A percentile compares a stretch with the other conserved stretches of the same genome.
These are phyloP conservation scores for human (Homo sapiens) DNA, from an alignment of 2,113 vertebrate species.

Conservation along the genomic window DNA sequence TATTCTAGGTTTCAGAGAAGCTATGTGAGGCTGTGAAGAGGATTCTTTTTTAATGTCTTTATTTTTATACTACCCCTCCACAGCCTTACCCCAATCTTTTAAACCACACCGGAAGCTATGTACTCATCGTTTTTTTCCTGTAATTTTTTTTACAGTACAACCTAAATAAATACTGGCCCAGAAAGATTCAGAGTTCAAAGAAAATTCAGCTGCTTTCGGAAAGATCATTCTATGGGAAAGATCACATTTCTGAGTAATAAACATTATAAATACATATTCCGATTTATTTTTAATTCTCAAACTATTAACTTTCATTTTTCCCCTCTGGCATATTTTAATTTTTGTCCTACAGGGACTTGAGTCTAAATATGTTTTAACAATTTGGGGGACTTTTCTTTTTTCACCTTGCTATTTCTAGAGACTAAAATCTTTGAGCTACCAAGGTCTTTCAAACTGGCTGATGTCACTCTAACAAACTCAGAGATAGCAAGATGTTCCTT, in stretches of 20 bases:
- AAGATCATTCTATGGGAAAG: neutral
- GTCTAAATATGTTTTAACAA: constrained; percentile 7
- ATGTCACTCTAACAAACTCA: neutral
- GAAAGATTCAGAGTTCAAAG: neutral
- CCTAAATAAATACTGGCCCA: neutral
- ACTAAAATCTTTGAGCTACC: constrained; percentile 8
- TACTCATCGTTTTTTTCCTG: neutral
- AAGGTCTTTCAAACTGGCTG: neutral
- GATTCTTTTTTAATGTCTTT: neutral
- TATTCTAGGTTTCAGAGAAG: neutral
- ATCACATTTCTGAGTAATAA: constrained; percentile 35
- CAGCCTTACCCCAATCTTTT: neutral
- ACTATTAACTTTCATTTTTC: constrained; percentile 56
- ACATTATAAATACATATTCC: neutral
- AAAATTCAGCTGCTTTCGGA: constrained; percentile 2
- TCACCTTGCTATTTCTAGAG: constrained; percentile 39
- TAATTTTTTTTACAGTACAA: neutral
- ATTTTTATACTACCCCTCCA: neutral
- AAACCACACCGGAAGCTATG: neutral
- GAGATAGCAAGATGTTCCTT: constrained; percentile 43
- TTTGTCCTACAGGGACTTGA: neutral
- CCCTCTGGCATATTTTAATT: constrained; percentile 15
- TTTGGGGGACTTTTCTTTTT: neutral
- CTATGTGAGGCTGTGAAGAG: neutral
- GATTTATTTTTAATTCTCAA: neutral